Evolutionary conservation across 2,113 vertebrate species (phyloP), one percentile per base, ranked within the genome.

Genomic region (Terrapene triunguis): DNA sequence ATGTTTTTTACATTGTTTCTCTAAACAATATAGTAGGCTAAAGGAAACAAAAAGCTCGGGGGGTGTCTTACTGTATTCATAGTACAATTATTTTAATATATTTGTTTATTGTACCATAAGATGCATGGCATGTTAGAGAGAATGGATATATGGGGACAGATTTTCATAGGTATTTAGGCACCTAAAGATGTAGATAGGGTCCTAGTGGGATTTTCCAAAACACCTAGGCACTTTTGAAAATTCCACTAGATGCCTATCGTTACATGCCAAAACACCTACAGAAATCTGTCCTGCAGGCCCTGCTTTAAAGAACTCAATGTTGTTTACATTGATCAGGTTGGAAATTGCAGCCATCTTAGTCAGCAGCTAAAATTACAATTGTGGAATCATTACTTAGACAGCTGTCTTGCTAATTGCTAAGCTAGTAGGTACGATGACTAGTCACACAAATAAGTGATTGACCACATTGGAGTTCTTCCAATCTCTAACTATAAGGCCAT

Each of bases 241-340:
- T 29, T 59, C 57, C 57, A 29, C 27, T 32, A 59, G 27, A 6
- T 59, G 57, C 11, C 57, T 14, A 59, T 59, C 53, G n/a, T 3
- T 3, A 5, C 4, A 22, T 10, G 3, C 24, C 51, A 38, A 0
- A 0, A 6, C 62, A 22, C 4, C 35, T 4, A 51, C 76, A 51
- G 62, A 65, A 79, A 82, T 74, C 57, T 79, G 79, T 13, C 53
- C 72, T 27, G 29, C 0, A 0, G 3, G 27, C 42, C 55, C 84
- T 89, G 57, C 29, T 19, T 65, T 47, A 21, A 69, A 78, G 42
- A 38, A 72, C n/a, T 22, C n/a, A 72, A 10, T 7, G 54, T 89
- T 80, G 21, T 53, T 69, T 91, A 48, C 48, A 24, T 84, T 85
- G 3, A 59, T 78, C 1, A 1, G 16, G 2, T 4, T 87, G 10